A percentile compares a stretch with the other conserved stretches of the same genome.
phyloP scores from a whole-genome alignment of 2,888 invertebrate species.

The Endomychus coccineus region DNA sequence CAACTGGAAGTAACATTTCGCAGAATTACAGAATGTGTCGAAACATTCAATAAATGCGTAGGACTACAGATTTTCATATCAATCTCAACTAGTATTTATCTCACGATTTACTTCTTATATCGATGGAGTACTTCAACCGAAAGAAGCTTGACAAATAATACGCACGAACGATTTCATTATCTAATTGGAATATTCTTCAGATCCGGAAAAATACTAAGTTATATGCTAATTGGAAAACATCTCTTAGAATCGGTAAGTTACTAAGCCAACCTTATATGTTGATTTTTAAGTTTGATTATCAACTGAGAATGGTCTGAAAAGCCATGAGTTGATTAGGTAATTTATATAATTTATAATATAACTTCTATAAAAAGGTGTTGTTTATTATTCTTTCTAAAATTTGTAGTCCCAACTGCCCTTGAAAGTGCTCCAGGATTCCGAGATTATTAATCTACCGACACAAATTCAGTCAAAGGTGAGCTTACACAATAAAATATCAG shows the following conservation, averaged over 20 bases:
- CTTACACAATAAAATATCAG: too few relatives aligned
- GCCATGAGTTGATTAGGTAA: too few relatives aligned
- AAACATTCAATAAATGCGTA: slow-evolving; percentile 5
- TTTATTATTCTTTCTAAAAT: background rate
- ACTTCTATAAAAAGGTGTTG: background rate
- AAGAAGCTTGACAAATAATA: slow-evolving; percentile 4
- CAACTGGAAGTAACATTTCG: too few relatives aligned
- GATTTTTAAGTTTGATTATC: too few relatives aligned
- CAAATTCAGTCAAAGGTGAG: slow-evolving; percentile 7
- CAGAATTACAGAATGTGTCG: too few relatives aligned
- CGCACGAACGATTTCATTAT: slow-evolving; percentile 8
- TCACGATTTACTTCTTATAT: slow-evolving; percentile 11
- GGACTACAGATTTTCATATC: slow-evolving; percentile 6
- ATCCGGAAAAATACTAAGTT: slow-evolving; percentile 9
- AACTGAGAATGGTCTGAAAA: too few relatives aligned
- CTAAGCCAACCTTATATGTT: too few relatives aligned
- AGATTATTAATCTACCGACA: slow-evolving; percentile 3
- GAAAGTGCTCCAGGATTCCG: slow-evolving; percentile 6
- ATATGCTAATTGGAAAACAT: slow-evolving; percentile 9
- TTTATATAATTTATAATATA: too few relatives aligned
- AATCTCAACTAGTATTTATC: slow-evolving; percentile 9
- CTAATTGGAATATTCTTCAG: slow-evolving; percentile 5
- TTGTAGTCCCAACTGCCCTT: slow-evolving; percentile 8
- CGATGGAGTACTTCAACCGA: slow-evolving; percentile 8
- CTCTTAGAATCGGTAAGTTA: slow-evolving; percentile 5